phyloP scores from a whole-genome alignment of 2,113 vertebrate species.

The Microtus richardsoni region DNA sequence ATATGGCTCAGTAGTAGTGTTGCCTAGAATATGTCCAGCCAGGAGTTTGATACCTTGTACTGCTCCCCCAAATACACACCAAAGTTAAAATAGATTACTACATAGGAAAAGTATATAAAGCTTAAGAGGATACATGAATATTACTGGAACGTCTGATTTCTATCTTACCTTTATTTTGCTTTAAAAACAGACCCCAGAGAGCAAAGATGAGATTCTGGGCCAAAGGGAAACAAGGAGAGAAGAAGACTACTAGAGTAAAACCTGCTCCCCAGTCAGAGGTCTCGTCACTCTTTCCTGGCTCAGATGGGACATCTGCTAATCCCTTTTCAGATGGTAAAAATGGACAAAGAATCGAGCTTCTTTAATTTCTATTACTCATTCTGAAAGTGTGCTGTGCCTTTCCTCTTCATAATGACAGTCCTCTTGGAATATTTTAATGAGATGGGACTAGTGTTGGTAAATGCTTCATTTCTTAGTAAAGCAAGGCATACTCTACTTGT shows the following conservation, averaged over 20 bases:
- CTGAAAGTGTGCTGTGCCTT: slow-evolving; percentile 4
- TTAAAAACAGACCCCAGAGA: slow-evolving; percentile 90
- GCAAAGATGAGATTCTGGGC: slow-evolving; percentile 97
- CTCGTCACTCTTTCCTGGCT: slow-evolving; percentile 80
- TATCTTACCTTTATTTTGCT: background rate
- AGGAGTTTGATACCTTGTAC: background rate
- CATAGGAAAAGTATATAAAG: background rate
- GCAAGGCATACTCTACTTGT: background rate
- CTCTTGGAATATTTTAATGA: slow-evolving; percentile 42
- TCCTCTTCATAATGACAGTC: background rate
- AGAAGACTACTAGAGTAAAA: slow-evolving; percentile 91
- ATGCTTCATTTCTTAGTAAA: slow-evolving; percentile 14
- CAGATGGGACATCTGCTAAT: slow-evolving; percentile 86
- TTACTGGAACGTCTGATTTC: slow-evolving; percentile 32
- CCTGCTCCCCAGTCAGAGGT: slow-evolving; percentile 90
- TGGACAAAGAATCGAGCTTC: background rate
- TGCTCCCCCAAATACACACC: background rate
- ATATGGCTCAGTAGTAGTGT: background rate
- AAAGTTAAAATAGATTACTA: slow-evolving; percentile 25
- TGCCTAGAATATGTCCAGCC: background rate
- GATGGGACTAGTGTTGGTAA: slow-evolving; percentile 17
- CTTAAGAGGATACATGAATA: slow-evolving; percentile 4
- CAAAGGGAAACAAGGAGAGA: slow-evolving; percentile 94
- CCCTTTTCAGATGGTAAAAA: slow-evolving; percentile 90
- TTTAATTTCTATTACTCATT: slow-evolving; percentile 18